Base-by-base conservation (phyloP, 2,797 vertebrate genomes). In the Coendou prehensilis region DNA sequence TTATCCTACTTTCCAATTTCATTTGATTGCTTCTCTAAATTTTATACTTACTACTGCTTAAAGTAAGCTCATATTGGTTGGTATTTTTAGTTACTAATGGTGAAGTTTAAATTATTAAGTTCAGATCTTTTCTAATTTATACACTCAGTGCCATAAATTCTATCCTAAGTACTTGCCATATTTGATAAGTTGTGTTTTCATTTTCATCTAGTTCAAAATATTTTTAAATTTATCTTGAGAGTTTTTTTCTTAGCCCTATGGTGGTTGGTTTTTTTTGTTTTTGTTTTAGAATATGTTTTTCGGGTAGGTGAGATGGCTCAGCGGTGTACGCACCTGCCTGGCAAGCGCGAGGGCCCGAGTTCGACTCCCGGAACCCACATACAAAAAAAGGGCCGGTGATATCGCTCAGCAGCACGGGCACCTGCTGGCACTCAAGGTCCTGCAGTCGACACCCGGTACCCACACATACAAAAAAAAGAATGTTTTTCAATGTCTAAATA, bases 41-140 rank as follows among this genome's bases (percentile, higher is more conserved):
- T 69, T 93, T 87, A 50, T 93, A 17, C 22, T 92, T 67, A 13
- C 20, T 80, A 28, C 73, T 93, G 41, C 41, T 93, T 41, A 9
- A 33, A 69, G n/a, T 84, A 84, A n/a, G 63, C 33, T 52, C 63
- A 64, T 64, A 50, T 71, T 93, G 22, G 15, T 79, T 13, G 7
- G 23, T 47, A 4, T 76, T 47, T 87, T 67, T 79, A 61, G 63
- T 78, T 87, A 61, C 54, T 30, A 30, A 81, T 50, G 33, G 8
- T 87, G 18, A 87, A 52, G 23, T 61, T 64, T 64, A 63, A 28
- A 63, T 67, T 63, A 63, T 63, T 67, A 30, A 67, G 63, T 67
- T 67, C 63, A 67, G 30, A 33, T 67, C 30, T 33, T 64, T 64
- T 64, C 30, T 64, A 30, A 33, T 64, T 30, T 63, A 30, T 30